phyloP scores from a whole-genome alignment of 2,797 vertebrate genomes.

The Sandelia bainsii region DNA sequence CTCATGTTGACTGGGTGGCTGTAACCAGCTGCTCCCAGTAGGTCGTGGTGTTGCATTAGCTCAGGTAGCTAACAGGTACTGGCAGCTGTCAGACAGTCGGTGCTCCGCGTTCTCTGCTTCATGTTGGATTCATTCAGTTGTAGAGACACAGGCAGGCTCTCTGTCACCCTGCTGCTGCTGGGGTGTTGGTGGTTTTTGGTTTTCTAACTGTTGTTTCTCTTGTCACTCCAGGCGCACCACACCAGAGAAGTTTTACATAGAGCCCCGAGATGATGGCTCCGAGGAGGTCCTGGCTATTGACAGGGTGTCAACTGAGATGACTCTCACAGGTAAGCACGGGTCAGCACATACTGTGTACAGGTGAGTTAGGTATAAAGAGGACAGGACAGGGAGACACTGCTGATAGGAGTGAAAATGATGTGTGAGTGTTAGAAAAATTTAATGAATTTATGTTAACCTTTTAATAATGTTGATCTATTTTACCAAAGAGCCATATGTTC shows the following conservation, averaged over 20 bases:
- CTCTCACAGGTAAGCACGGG: conserved; percentile 87
- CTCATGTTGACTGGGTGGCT: background rate
- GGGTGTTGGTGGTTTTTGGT: background rate
- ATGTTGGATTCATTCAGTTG: background rate
- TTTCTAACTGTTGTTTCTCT: background rate
- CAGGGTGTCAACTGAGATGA: conserved; percentile 94
- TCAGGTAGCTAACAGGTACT: background rate
- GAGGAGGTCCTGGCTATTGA: conserved; percentile 92
- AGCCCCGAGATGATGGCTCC: conserved; percentile 90
- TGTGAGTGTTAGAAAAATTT: too few species aligned
- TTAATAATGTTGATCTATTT: too few species aligned
- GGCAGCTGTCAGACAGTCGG: too few species aligned
- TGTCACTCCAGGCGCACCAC: conserved; percentile 87
- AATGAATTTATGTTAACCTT: too few species aligned
- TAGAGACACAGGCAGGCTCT: background rate
- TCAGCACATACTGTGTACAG: background rate
- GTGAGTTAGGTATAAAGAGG: too few species aligned
- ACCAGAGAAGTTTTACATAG: conserved; percentile 94
- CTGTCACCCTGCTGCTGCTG: background rate
- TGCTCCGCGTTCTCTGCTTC: background rate
- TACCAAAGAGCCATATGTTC: too few species aligned
- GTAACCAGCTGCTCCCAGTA: background rate
- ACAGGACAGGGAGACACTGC: background rate
- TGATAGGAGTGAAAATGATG: background rate
- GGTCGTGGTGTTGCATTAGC: background rate